A percentile compares a stretch with the other conserved stretches of the same genome.
phyloP scores from a whole-genome alignment of 53 echinoderm and acorn worm species.

The Crossaster papposus region DNA sequence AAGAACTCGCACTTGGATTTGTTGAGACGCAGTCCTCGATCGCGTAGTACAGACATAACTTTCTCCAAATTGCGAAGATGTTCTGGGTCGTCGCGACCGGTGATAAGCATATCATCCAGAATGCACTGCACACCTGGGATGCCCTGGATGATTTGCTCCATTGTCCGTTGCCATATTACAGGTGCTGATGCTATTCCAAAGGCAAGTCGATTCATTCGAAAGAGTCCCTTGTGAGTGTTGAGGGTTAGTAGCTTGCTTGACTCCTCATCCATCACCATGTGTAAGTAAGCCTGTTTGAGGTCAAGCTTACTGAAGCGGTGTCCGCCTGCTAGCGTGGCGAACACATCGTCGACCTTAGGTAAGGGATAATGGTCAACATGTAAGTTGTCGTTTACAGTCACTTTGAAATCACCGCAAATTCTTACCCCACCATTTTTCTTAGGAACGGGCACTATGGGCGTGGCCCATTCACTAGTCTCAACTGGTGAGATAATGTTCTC shows the following conservation, averaged over 20 bases:
- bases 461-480: slow-evolving; percentile 63
- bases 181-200: slow-evolving; percentile 81
- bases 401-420: slow-evolving; percentile 76
- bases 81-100: slow-evolving; percentile 61
- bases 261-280: slow-evolving; percentile 62
- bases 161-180: slow-evolving; percentile 74
- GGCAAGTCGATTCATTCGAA: slow-evolving; percentile 56
- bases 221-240: slow-evolving; percentile 76
- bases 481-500: slow-evolving; percentile 63
- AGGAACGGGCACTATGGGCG: slow-evolving; percentile 66
- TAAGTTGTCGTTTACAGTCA: slow-evolving; percentile 62
- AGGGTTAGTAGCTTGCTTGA: slow-evolving; percentile 58
- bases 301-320: slow-evolving; percentile 69
- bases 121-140: slow-evolving; percentile 60
- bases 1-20: slow-evolving; percentile 71
- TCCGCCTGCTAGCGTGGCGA: slow-evolving; percentile 66
- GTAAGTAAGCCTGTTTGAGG: slow-evolving; percentile 68
- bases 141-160: slow-evolving; percentile 65
- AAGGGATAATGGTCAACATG: slow-evolving; percentile 67
- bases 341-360: slow-evolving; percentile 64
- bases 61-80: slow-evolving; percentile 65
- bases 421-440: slow-evolving; percentile 49
- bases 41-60: slow-evolving; percentile 49
- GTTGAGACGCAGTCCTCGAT: slow-evolving; percentile 64
- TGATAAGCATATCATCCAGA: slow-evolving; percentile 78